phyloP scores from a whole-genome alignment of 2,797 vertebrate genomes.

The Diplodus puntazzo region DNA sequence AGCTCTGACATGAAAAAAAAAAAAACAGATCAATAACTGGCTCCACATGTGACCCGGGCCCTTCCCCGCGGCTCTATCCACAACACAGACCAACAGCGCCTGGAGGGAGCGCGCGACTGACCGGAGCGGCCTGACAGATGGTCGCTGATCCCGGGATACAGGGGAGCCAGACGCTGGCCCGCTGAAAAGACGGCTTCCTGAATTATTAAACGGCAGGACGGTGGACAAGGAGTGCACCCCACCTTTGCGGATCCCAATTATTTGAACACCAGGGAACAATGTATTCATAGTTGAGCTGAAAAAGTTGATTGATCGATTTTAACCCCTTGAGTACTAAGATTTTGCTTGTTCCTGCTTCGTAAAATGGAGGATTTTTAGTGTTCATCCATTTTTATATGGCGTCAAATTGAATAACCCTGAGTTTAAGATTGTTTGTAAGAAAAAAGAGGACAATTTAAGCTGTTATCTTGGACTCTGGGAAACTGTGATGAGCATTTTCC shows the following conservation, averaged over 20 bases:
- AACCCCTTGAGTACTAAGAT: too few relatives aligned
- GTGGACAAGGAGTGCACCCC: slow-evolving; percentile 13
- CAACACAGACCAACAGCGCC: slow-evolving; percentile 37
- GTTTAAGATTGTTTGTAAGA: too few relatives aligned
- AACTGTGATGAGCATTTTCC: too few relatives aligned
- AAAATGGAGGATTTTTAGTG: too few relatives aligned
- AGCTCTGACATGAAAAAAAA: slow-evolving; percentile 6
- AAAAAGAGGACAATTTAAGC: too few relatives aligned
- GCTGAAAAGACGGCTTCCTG: slow-evolving; percentile 43
- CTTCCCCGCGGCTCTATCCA: slow-evolving; percentile 41
- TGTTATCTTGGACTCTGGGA: too few relatives aligned
- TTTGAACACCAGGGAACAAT: not conserved
- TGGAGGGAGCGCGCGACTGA: slow-evolving; percentile 33
- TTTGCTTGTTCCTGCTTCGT: too few relatives aligned
- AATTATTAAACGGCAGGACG: slow-evolving; percentile 65
- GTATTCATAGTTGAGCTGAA: not conserved
- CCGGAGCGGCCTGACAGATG: slow-evolving; percentile 76
- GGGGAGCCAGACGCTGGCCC: slow-evolving; percentile 43
- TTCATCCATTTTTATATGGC: too few relatives aligned
- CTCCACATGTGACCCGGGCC: slow-evolving; percentile 47
- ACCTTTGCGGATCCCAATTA: slow-evolving; percentile 4
- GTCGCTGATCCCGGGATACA: slow-evolving; percentile 71
- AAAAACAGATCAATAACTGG: slow-evolving; percentile 71
- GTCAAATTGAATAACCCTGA: too few relatives aligned
- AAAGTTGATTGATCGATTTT: too few relatives aligned